Evolutionary conservation across 2,797 vertebrate genomes (phyloP).

Genomic region (Potorous gilbertii): DNA sequence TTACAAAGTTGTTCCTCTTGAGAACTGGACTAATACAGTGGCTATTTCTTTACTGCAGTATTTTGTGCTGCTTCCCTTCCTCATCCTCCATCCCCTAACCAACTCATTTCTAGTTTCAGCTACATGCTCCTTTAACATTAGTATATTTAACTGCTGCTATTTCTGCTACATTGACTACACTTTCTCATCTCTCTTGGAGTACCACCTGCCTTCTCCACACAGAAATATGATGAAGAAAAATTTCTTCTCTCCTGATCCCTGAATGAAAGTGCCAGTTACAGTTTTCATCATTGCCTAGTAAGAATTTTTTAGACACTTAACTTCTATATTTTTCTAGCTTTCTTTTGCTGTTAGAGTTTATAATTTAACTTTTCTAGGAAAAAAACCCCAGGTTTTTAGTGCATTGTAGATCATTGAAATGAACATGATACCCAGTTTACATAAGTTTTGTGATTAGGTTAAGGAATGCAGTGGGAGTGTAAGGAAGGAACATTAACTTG

Average conservation of each 20-base stretch:
- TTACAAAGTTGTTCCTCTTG: neutral
- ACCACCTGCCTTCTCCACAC: neutral
- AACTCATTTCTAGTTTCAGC: neutral
- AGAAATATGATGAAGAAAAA: neutral
- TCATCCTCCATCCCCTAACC: neutral
- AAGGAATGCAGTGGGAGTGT: neutral
- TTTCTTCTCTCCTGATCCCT: neutral
- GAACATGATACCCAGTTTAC: neutral
- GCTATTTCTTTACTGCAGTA: neutral
- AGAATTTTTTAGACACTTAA: neutral
- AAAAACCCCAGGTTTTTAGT: neutral
- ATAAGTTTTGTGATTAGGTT: neutral
- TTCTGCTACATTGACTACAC: neutral
- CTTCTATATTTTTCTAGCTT: neutral
- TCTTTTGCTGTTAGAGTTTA: neutral
- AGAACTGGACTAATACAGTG: neutral
- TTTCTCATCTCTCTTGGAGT: neutral
- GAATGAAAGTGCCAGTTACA: neutral
- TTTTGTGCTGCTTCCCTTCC: neutral
- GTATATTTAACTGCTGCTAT: neutral
- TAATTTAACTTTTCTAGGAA: neutral
- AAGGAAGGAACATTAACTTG: too few species aligned
- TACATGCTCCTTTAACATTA: neutral
- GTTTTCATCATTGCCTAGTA: neutral
- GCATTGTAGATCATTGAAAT: neutral